Evolutionary conservation across 2,888 invertebrate species (phyloP), one percentile per base, ranked within the genome.

Genomic region (Plemyria rubiginata): DNA sequence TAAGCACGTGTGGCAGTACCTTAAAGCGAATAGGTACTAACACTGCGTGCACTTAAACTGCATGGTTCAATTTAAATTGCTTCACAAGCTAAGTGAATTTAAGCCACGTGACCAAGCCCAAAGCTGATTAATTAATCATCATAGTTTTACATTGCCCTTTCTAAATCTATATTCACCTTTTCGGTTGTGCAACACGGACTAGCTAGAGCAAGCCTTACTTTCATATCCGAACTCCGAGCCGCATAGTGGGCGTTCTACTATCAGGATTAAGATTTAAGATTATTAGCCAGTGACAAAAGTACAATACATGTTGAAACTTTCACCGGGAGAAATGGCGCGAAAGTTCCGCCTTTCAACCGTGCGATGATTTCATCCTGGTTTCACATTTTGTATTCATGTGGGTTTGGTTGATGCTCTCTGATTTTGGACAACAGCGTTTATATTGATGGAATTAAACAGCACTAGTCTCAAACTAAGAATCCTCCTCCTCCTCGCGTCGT

Each of bases 221-320:
- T 88, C 87, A 78, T 84, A 86, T 85, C 76, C 74, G 75, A 79
- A 76, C 71, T 73, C 72, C 2, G 77, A 76, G 75, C 75, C 71
- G 76, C 65, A 38, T 45, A 68, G 87, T 90, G 79, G 89, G 88
- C 82, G 87, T 80, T 75, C 75, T 80, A 88, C 88, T 84, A 84
- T 82, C 84, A 83, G 85, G 81, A 86, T 84, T 80, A 81, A 83
- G 84, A 86, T 84, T 80, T 81, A 80, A 86, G 79, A 84, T 73
- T 80, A 88, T 88, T 86, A 83, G 74, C 74, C 15, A 83, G 81
- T 87, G 88, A 91, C 90, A 89, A 88, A 88, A 84, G 80, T 82
- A 90, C 88, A 90, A 88, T 88, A 82, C 82, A 79, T 76, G 75
- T 76, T 81, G 77, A 79, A 78, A 90, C 92, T 91, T 92, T 92